Conservation (phyloP, 1,140 invertebrate genomes). For the Zaprionus camerounensis region DNA sequence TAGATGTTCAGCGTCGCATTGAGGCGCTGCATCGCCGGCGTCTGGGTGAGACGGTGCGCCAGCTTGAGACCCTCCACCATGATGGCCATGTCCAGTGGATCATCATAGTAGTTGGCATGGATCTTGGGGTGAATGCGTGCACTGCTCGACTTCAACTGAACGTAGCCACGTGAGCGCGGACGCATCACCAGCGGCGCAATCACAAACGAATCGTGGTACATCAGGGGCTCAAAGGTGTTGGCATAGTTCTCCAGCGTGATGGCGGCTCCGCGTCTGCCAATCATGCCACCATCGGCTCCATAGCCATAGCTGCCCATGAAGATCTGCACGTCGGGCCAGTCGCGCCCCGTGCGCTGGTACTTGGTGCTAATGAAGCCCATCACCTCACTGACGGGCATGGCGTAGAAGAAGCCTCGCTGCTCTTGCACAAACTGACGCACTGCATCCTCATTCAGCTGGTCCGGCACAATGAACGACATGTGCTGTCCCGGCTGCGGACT, state of each 20-base stretch:
- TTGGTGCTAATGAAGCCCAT: slow-evolving; percentile 91
- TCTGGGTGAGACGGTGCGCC: slow-evolving; percentile 87
- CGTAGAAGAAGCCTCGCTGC: slow-evolving; percentile 87
- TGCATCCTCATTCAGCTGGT: slow-evolving; percentile 85
- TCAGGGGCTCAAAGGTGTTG: slow-evolving; percentile 88
- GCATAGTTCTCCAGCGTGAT: slow-evolving; percentile 88
- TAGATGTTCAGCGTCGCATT: slow-evolving; percentile 87
- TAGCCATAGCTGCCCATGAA: slow-evolving; percentile 89
- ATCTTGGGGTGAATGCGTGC: slow-evolving; percentile 90
- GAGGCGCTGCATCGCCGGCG: slow-evolving; percentile 87
- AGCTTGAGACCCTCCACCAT: slow-evolving; percentile 91
- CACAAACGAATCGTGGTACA: slow-evolving; percentile 88
- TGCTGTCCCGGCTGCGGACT: slow-evolving; percentile 84
- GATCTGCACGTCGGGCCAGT: slow-evolving; percentile 92
- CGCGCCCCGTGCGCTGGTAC: slow-evolving; percentile 87
- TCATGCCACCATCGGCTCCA: slow-evolving; percentile 90
- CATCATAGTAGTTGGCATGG: slow-evolving; percentile 91
- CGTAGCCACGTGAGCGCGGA: slow-evolving; percentile 89
- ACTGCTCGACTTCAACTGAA: slow-evolving; percentile 88
- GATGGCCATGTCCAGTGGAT: slow-evolving; percentile 88
- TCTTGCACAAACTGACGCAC: slow-evolving; percentile 86
- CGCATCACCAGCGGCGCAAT: slow-evolving; percentile 88
- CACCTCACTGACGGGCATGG: slow-evolving; percentile 89
- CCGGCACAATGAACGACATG: slow-evolving; percentile 87
- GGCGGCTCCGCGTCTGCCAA: slow-evolving; percentile 88